Base-by-base conservation (phyloP, 1,140 invertebrate species). In the Drosophila teissieri region DNA sequence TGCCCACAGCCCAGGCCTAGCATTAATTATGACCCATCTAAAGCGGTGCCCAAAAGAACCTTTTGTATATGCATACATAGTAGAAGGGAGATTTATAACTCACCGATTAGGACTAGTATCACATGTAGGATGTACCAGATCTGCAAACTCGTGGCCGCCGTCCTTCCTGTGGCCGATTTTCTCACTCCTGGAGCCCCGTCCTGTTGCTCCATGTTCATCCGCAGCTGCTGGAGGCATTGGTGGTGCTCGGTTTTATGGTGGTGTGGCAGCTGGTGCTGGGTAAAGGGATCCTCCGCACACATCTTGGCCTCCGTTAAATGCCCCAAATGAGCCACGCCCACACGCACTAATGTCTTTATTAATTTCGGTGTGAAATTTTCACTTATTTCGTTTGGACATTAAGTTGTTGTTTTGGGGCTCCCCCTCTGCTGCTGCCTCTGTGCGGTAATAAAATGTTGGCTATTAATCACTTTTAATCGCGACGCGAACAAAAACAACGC, bases 61-160 rank as follows among this genome's bases (percentile, higher is more conserved):
- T 17, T 63, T 63, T 34, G 31, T 31, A 31, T 31, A 10, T 46
- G 36, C 27, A 39, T 31, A 31, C 27, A 7, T 31, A 31, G 24
- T 10, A 2, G 24, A 31, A 34, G 34, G 17, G 36, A 48, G 65
- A 70, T 70, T 70, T 70, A 67, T 69, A 68, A 69, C 68, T 91
- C 54, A 91, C 90, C 90, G 77, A 91, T 91, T 91, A 91, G 84
- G 73, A 91, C 90, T 82, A 91, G 80, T 91, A 91, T 91, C 79
- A 91, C 81, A 90, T 91, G 88, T 61, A 91, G 80, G 51, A 91
- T 90, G 56, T 90, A 80, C 90, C 90, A 91, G 64, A 91, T 63
- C 63, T 91, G 81, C 63, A 89, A 65, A 72, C 76, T 75, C 45
- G 64, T 68, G 63, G 68, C 60, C 27, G 45, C 36, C 61, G 74